Evolutionary conservation across 2,888 invertebrate genomes (phyloP), one percentile per base, ranked within the genome.

Genomic region (Junonia oenone): DNA sequence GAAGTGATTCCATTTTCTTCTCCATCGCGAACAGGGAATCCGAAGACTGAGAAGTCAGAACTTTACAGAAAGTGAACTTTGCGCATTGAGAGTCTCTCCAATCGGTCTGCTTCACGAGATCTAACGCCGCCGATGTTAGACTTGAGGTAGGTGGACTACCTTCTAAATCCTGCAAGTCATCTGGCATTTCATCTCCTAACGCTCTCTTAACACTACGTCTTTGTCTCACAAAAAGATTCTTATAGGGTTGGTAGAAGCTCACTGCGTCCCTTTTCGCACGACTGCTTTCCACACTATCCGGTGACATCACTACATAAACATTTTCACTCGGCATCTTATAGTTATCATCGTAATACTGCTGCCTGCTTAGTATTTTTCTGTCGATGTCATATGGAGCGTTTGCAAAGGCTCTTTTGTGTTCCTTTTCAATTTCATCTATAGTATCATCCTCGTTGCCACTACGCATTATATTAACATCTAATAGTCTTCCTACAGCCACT

Each of bases 61-160:
- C 93, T 69, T 94, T 93, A 78, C 96, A 96, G 81, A 95, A 95
- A 63, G 95, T 92, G 68, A 91, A 92, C 74, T 95, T 95, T 2
- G 95, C 94, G 73, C 96, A 96, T 51, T 94, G 94, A 1, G 95
- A 94, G 76, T 94, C 93, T 27, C 92, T 91, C 95, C 95, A 95
- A 68, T 94, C 92, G 0, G 91, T 91, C 62, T 84, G 88, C 56
- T 76, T 79, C 59, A 91, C 91, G 62, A 91, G 72, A 58, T 89
- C 81, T 77, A 91, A 71, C 1, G 90, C 90, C 1, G 88, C 84
- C 19, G 85, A 75, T 8, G 86, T 87, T 56, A 89, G 67, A 3
- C 79, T 75, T 3, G 84, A 77, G 15, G 76, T 58, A 1, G 71
- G 69, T 0, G 74, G 64, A 15, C 61, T 66, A 22, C 76, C 64